Evolutionary conservation across 2,113 vertebrate species (phyloP), one percentile per base, ranked within the genome.

Genomic region (Nanger granti): DNA sequence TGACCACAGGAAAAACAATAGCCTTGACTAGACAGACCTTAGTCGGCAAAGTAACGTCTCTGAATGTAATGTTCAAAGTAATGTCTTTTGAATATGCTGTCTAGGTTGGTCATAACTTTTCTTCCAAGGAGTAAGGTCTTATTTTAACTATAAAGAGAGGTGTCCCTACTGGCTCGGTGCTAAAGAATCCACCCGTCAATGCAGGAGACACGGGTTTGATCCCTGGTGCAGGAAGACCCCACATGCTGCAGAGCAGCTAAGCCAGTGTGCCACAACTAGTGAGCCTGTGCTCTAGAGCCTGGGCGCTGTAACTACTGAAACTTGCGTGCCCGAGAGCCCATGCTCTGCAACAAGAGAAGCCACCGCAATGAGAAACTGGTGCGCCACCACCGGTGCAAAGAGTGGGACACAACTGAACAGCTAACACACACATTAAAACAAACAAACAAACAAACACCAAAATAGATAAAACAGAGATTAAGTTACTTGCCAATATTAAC

Each of bases 301-400:
- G 2, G 69, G 69, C 4, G 69, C 69, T 41, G 3, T 13, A 41
- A 13, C 22, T 41, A 41, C 37, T 26, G 37, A 76, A 76, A 26
- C 37, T 37, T 37, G 4, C 1, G 0, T 41, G 37, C 69, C 69
- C 22, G 26, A 3, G 37, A 44, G 69, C 37, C 69, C 3, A 1
- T 4, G 69, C 37, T 12, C 37, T 26, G 69, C 69, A 44, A 76
- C 37, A 13, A 76, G 37, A 41, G 69, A 76, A 41, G 69, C 22
- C 69, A 26, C 37, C 0, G 1, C 69, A 76, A 24, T 13, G 37
- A 76, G 69, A 41, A 44, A 76, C 37, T 5, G 9, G 22, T 13
- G 37, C 69, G 41, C 66, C n/a, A 37, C n/a, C 22, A 37, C 2
- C 4, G 0, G 66, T 37, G 66, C 66, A 37, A 11, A 73, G 18